Evolutionary conservation across 2,797 vertebrate species (phyloP).

Genomic region (Manis pentadactyla): DNA sequence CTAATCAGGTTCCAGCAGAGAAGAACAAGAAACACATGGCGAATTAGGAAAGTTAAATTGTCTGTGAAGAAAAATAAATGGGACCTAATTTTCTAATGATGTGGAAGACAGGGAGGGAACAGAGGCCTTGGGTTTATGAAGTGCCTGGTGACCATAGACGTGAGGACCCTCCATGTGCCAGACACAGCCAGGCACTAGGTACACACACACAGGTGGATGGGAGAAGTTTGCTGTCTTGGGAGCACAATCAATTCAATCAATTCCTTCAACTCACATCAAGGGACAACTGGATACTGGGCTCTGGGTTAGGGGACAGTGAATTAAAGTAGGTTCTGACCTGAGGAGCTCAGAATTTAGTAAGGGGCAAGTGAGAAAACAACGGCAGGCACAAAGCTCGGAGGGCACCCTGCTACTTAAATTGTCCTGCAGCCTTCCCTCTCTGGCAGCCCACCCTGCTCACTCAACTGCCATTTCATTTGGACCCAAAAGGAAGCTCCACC

Average conservation of each 20-base stretch:
- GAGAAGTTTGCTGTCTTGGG: neutral
- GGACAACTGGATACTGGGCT: neutral
- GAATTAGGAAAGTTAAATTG: neutral
- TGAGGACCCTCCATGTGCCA: accelerated
- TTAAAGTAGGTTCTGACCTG: neutral
- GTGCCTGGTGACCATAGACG: neutral
- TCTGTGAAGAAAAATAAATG: neutral
- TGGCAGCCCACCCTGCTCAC: too few relatives aligned
- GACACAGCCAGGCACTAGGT: neutral
- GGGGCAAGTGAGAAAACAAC: neutral
- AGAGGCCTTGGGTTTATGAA: neutral
- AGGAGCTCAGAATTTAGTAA: neutral
- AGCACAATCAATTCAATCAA: neutral
- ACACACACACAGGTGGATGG: neutral
- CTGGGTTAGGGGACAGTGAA: neutral
- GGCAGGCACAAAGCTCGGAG: neutral
- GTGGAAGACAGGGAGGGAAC: neutral
- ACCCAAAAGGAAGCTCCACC: neutral
- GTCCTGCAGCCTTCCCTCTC: accelerated
- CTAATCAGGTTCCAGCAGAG: neutral
- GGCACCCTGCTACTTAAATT: neutral
- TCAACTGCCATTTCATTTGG: accelerated
- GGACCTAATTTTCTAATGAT: neutral
- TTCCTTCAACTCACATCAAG: neutral
- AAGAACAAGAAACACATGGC: neutral